These are phyloP conservation scores for Melanchra persicariae DNA, from an alignment of 2,888 invertebrate species.

Conservation along the genomic window DNA sequence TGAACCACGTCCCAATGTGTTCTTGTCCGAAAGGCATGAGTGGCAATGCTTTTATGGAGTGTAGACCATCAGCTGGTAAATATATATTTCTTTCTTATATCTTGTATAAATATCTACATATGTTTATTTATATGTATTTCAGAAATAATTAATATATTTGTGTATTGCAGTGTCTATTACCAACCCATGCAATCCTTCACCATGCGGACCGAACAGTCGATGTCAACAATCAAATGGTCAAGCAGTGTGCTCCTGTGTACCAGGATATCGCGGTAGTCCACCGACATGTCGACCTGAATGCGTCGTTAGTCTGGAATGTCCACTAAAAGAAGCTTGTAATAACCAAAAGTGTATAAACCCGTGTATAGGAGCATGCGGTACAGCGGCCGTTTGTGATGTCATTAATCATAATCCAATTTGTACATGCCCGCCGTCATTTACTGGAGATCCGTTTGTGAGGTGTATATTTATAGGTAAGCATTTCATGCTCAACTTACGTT, in stretches of 20 bases:
- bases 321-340: slow-evolving; percentile 93
- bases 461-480: slow-evolving; percentile 90
- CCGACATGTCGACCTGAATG: slow-evolving; percentile 95
- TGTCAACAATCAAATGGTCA: slow-evolving; percentile 93
- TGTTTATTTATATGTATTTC: not conserved
- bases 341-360: slow-evolving; percentile 94
- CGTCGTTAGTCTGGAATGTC: slow-evolving; percentile 93
- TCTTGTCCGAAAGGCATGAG: slow-evolving; percentile 92
- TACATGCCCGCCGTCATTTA: slow-evolving; percentile 93
- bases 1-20: slow-evolving; percentile 94
- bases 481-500: not conserved
- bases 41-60: slow-evolving; percentile 93
- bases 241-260: slow-evolving; percentile 94
- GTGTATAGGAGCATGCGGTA: slow-evolving; percentile 95
- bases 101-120: not conserved
- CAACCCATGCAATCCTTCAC: slow-evolving; percentile 94
- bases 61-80: slow-evolving; percentile 89
- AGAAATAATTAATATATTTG: slow-evolving; percentile 9
- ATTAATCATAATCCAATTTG: slow-evolving; percentile 95
- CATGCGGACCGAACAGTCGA: slow-evolving; percentile 94
- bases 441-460: slow-evolving; percentile 94
- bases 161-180: slow-evolving; percentile 75
- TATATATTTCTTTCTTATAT: slow-evolving; percentile 1
- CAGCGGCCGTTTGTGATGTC: slow-evolving; percentile 93
- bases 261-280: slow-evolving; percentile 93